Evolutionary conservation across 2,113 vertebrate genomes (phyloP).

Genomic region (Ibidorhyncha struthersii): DNA sequence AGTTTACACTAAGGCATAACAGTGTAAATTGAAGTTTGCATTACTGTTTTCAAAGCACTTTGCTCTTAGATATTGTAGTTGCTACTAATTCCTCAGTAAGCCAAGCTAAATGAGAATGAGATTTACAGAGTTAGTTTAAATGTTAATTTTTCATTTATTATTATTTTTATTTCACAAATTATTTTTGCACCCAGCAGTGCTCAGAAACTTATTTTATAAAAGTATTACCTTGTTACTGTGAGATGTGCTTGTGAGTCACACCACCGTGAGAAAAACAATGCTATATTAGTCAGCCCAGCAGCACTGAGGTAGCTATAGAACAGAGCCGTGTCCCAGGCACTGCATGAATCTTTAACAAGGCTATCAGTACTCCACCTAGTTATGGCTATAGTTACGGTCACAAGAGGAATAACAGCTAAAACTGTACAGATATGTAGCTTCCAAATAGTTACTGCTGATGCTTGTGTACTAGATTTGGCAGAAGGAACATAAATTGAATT

Average conservation of each 20-base stretch:
- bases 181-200: background rate
- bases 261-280: background rate
- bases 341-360: conserved; percentile 64
- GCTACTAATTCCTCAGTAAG: background rate
- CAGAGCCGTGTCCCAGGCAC: background rate
- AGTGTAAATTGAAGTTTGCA: background rate
- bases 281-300: background rate
- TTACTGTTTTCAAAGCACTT: background rate
- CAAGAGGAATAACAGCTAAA: conserved; percentile 20
- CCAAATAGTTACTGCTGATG: conserved; percentile 49
- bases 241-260: background rate
- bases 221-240: background rate
- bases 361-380: background rate
- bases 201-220: background rate
- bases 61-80: background rate
- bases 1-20: background rate
- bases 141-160: background rate
- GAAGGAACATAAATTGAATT: conserved; percentile 52
- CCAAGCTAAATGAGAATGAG: background rate
- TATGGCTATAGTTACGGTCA: background rate
- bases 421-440: background rate
- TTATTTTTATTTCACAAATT: background rate
- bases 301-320: background rate
- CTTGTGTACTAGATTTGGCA: conserved; percentile 14
- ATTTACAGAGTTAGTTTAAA: background rate